Conservation (phyloP, 1,140 invertebrate species). For the Drosophila lini region DNA sequence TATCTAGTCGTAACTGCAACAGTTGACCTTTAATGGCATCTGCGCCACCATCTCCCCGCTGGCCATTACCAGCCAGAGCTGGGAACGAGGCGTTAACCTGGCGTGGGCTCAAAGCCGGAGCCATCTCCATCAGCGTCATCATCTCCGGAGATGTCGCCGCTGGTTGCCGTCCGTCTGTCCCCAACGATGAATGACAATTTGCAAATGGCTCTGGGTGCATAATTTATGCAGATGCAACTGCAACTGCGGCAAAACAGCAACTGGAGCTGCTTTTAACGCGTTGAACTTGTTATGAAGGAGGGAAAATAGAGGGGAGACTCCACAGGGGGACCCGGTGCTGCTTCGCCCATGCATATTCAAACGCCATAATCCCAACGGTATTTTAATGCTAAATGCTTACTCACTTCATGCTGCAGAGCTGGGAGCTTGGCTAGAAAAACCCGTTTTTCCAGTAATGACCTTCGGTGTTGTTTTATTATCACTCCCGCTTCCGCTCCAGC, state of each 20-base stretch:
- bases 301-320: neutral
- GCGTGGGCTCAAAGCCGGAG: conserved; percentile 47
- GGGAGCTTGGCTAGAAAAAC: conserved; percentile 49
- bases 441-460: conserved; percentile 83
- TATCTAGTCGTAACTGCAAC: conserved; percentile 10
- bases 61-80: conserved; percentile 20
- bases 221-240: conserved; percentile 75
- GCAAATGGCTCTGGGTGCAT: conserved; percentile 74
- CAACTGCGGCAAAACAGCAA: conserved; percentile 44
- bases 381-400: conserved; percentile 82
- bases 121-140: conserved; percentile 27
- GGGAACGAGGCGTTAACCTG: conserved; percentile 46
- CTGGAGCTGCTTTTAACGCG: conserved; percentile 53
- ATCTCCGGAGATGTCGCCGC: conserved; percentile 40
- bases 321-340: neutral
- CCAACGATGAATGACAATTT: conserved; percentile 72
- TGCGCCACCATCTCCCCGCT: conserved; percentile 4
- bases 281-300: conserved; percentile 53
- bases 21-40: conserved; percentile 62
- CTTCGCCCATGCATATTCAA: conserved; percentile 76
- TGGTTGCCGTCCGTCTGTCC: conserved; percentile 15
- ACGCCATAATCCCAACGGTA: conserved; percentile 80
- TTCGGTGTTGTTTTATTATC: conserved; percentile 76
- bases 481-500: conserved; percentile 31
- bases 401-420: conserved; percentile 58